Conservation (phyloP, 2,113 vertebrate genomes). For the Apaloderma vittatum region DNA sequence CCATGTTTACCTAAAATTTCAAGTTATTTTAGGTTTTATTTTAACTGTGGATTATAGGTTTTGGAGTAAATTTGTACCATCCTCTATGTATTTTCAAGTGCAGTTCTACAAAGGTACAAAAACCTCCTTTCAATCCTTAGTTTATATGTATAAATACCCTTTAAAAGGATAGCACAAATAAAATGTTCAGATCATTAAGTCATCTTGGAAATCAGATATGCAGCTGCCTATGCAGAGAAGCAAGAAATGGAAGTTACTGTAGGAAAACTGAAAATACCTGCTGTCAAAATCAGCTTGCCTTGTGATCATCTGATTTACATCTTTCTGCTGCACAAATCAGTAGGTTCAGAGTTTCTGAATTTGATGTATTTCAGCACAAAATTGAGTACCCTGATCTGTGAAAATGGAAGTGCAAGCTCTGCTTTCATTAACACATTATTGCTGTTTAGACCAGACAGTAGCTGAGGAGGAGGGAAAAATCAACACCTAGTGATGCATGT, state of each 20-base stretch:
- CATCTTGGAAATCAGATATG: constrained; percentile 34
- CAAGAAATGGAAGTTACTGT: constrained; percentile 38
- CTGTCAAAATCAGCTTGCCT: constrained; percentile 49
- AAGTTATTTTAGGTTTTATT: not conserved
- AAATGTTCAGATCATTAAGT: constrained; percentile 6
- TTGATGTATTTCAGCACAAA: constrained; percentile 18
- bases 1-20: not conserved
- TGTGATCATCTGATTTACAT: constrained; percentile 19
- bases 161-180: not conserved
- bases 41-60: not conserved
- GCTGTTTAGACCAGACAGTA: constrained; percentile 26
- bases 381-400: not conserved
- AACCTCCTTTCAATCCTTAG: not conserved
- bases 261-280: constrained; percentile 53
- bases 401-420: constrained; percentile 49
- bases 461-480: not conserved
- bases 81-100: not conserved
- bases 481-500: constrained; percentile 28
- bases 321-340: constrained; percentile 19
- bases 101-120: not conserved
- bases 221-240: constrained; percentile 50
- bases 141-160: not conserved
- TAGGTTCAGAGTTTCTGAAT: constrained; percentile 8
- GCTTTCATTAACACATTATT: constrained; percentile 57
- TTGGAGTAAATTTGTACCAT: not conserved